A percentile compares a stretch with the other conserved stretches of the same genome.
Evolutionary conservation across 2,797 vertebrate species (phyloP).

Genomic region (Channa striata): DNA sequence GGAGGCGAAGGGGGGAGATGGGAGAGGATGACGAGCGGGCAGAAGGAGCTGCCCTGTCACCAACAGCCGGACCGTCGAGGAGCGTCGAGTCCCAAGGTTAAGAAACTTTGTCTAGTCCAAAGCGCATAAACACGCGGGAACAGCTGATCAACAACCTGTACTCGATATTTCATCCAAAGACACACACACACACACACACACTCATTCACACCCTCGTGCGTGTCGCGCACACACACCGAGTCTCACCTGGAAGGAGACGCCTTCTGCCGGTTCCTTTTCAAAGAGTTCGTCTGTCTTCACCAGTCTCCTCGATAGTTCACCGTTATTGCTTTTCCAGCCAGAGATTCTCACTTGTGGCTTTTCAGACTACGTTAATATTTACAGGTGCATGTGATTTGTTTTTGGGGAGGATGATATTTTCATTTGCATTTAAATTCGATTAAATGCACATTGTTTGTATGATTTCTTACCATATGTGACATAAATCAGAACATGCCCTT

Average conservation of each 20-base stretch:
- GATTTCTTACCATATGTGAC: background rate
- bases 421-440: too few species aligned
- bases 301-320: too few species aligned
- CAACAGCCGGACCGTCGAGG: constrained; percentile 61
- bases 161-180: constrained; percentile 28
- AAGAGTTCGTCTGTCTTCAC: too few species aligned
- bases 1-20: constrained; percentile 20
- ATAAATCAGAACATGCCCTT: background rate
- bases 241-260: too few species aligned
- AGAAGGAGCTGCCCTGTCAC: constrained; percentile 65
- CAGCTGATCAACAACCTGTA: constrained; percentile 25
- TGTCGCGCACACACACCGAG: too few species aligned
- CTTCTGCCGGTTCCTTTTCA: too few species aligned
- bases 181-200: constrained; percentile 12
- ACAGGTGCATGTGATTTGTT: background rate
- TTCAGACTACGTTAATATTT: too few species aligned
- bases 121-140: constrained; percentile 12
- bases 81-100: constrained; percentile 49
- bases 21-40: constrained; percentile 32
- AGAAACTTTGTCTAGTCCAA: constrained; percentile 35
- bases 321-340: too few species aligned
- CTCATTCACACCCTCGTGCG: background rate
- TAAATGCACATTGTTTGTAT: too few species aligned
- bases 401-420: background rate
- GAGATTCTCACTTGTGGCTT: too few species aligned